phyloP scores from a whole-genome alignment of 2,888 invertebrate species.

The Athripsodes cinereus region DNA sequence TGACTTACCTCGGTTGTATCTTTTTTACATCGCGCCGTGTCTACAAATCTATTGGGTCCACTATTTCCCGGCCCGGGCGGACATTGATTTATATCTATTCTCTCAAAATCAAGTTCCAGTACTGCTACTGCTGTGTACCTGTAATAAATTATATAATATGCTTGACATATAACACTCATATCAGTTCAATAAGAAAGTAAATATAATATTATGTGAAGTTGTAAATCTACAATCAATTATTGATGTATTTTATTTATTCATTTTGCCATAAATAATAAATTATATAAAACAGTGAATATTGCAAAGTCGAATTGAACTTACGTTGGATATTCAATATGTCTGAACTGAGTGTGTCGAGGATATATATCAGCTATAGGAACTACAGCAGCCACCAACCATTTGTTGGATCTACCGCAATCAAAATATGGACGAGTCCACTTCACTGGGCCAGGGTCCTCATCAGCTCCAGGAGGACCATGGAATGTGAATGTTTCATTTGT shows the following conservation, averaged over 20 bases:
- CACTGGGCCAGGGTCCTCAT: conserved; percentile 88
- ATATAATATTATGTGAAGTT: no score
- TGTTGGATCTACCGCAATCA: conserved; percentile 91
- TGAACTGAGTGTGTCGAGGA: conserved; percentile 86
- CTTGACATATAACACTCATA: background rate
- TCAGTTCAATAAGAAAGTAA: background rate
- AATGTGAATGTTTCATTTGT: conserved; percentile 96
- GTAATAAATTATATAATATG: no score
- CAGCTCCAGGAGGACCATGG: conserved; percentile 87
- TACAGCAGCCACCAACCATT: conserved; percentile 92
- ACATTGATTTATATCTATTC: conserved; percentile 97
- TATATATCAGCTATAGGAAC: conserved; percentile 94
- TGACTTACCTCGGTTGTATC: conserved; percentile 74
- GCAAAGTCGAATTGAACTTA: conserved; percentile 44
- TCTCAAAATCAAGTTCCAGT: conserved; percentile 92
- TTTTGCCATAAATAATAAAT: background rate
- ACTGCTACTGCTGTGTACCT: conserved; percentile 90
- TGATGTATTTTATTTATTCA: no score
- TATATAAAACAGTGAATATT: background rate
- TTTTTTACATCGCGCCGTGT: conserved; percentile 85
- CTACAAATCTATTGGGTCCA: conserved; percentile 80
- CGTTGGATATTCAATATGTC: conserved; percentile 92
- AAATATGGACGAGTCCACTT: conserved; percentile 94
- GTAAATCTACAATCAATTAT: no score
- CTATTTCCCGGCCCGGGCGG: conserved; percentile 83